These are phyloP conservation scores for Coptodon rendalli DNA, from an alignment of 2,113 vertebrate species.

Conservation along the genomic window DNA sequence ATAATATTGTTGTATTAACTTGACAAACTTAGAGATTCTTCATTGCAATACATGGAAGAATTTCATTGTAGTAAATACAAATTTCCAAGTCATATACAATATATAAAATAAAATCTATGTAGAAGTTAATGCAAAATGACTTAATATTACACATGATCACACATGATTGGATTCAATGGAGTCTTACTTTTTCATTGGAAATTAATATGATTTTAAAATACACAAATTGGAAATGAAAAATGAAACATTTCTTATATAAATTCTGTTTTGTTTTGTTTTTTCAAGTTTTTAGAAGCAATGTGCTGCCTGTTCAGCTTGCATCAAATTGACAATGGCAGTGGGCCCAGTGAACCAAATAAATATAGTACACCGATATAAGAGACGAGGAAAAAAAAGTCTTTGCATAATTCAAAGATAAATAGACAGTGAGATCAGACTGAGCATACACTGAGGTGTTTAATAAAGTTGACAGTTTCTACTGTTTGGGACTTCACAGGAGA, in stretches of 20 bases:
- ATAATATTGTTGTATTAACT: not conserved
- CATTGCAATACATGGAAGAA: not conserved
- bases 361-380: not conserved
- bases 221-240: not conserved
- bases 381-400: rapidly evolving
- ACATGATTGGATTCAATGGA: not conserved
- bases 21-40: not conserved
- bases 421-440: constrained; percentile 61
- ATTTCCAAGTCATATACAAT: not conserved
- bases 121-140: not conserved
- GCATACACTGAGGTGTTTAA: constrained; percentile 78
- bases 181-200: not conserved
- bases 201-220: not conserved
- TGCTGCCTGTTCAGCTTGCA: not conserved
- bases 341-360: not conserved
- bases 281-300: not conserved
- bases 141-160: not conserved
- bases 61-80: not conserved
- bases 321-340: not conserved
- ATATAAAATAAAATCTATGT: not conserved
- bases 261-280: not conserved
- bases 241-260: not conserved
- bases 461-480: constrained; percentile 75
- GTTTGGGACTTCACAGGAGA: constrained; percentile 74
- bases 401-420: constrained; percentile 42